phyloP scores from a whole-genome alignment of 2,888 invertebrate species.

The Listrodromus nycthemerus region DNA sequence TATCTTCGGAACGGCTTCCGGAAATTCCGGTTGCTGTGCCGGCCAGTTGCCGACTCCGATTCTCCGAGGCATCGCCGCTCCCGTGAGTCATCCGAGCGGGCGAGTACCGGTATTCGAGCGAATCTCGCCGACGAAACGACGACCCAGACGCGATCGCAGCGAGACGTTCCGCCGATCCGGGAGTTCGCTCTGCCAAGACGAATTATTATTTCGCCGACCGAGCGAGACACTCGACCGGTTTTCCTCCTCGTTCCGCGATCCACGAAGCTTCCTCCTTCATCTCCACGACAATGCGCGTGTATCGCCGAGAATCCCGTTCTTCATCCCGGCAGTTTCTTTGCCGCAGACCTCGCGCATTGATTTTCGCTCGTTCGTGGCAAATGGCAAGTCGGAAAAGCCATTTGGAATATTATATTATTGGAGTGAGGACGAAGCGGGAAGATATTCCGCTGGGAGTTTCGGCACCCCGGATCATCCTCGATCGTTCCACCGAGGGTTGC shows the following conservation, averaged over 20 bases:
- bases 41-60: conserved; percentile 22
- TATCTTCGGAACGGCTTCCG: conserved; percentile 57
- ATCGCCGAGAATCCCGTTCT: conserved; percentile 40
- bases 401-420: conserved; percentile 63
- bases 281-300: conserved; percentile 1
- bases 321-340: conserved; percentile 51
- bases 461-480: conserved; percentile 57
- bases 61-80: neutral
- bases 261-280: neutral
- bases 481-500: conserved; percentile 31
- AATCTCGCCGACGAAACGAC: conserved; percentile 52
- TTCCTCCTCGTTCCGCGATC: neutral
- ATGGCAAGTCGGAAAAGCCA: conserved; percentile 60
- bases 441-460: conserved; percentile 49
- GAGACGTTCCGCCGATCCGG: conserved; percentile 39
- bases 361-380: conserved; percentile 66
- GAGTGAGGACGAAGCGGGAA: conserved; percentile 36
- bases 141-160: conserved; percentile 50
- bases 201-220: conserved; percentile 65
- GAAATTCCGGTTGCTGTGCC: conserved; percentile 54
- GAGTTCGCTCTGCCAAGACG: conserved; percentile 63
- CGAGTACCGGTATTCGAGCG: conserved; percentile 40
- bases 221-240: conserved; percentile 63
- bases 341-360: conserved; percentile 62
- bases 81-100: conserved; percentile 52